Evolutionary conservation across 2,888 invertebrate species (phyloP), one percentile per base, ranked within the genome.

Genomic region (Caenorhabditis parvicauda): DNA sequence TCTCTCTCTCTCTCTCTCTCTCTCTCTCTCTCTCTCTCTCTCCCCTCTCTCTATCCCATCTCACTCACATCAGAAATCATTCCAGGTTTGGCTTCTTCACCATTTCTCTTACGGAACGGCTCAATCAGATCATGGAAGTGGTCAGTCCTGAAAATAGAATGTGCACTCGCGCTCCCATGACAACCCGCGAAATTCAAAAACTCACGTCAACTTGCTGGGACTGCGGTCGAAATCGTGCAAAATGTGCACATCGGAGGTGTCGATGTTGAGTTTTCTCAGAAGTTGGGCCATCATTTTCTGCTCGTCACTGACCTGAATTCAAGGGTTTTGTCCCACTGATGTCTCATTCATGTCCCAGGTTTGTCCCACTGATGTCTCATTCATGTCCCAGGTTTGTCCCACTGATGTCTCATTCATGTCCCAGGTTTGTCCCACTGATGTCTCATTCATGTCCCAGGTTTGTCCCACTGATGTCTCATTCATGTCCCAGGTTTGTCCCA

Each of bases 241-340:
- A 38, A 64, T 60, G 41, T 64, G 64, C 9, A 64, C 39, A 46
- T 60, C 60, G 2, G 59, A 48, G 3, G 64, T 57, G 25, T 64
- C 54, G 32, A 64, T 57, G 24, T 59, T 45, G 47, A 60, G 60
- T 25, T 60, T 60, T 14, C 64, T 37, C 17, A 64, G 50, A 14
- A 60, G 46, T 12, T 54, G 21, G 0, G 60, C 57, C 64, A 64
- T 64, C 24, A 42, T 54, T 27, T 64, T 64, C 29, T 64, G 64
- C 44, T 64, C 64, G 17, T 64, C 64, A 47, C 59, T 64, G 39
- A 64, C 56, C 54, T 61, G 22, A 17, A 41, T 9, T 41, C 1
- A n/a, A n/a, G n/a, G n/a, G n/a, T n/a, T n/a, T n/a, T n/a, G n/a
- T n/a, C n/a, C n/a, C n/a, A n/a, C n/a, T n/a, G n/a, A n/a, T n/a